Base-by-base conservation (phyloP, 1,140 invertebrate genomes). In the Samia ricini region DNA sequence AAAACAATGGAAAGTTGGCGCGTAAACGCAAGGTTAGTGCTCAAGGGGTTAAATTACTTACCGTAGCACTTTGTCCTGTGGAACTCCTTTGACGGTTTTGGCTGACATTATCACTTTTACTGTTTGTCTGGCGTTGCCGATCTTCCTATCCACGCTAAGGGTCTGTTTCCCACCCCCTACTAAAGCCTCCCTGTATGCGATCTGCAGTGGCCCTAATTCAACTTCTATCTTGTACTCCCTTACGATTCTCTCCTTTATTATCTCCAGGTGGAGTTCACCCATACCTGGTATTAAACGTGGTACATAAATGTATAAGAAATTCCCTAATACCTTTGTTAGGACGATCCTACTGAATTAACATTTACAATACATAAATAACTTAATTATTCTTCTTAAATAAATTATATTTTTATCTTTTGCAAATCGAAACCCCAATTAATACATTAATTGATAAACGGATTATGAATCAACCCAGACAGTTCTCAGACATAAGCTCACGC, bases 231-330 rank as follows among this genome's bases (percentile, higher is more conserved):
- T 97, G 86, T 97, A 99, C 73, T 99, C 98, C 56, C 93, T 94
- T 55, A 92, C 85, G 22, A 99, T 94, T 59, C 97, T 91, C 71
- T 98, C 96, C 75, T 96, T 96, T 33, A 99, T 96, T 52, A 99
- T 96, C 74, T 99, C 98, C 61, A 99, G 91, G 88, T 99, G 98
- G 4, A 99, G 91, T 90, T 99, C 98, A 6, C 99, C 99, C 98
- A 99, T 99, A 18, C 97, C 95, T 93, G 57, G 18, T 1, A 29
- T 22, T 56, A 18, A 54, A 59, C 29, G 52, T 26, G 15, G 26
- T 29, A 29, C 10, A 29, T 8, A 29, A 29, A n/a, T n/a, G n/a
- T n/a, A n/a, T n/a, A n/a, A n/a, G n/a, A n/a, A n/a, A n/a, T n/a
- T n/a, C n/a, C n/a, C n/a, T n/a, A n/a, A n/a, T n/a, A n/a, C n/a